These are phyloP conservation scores for Adelphocoris suturalis DNA, from an alignment of 2,888 invertebrate species.

Conservation along the genomic window DNA sequence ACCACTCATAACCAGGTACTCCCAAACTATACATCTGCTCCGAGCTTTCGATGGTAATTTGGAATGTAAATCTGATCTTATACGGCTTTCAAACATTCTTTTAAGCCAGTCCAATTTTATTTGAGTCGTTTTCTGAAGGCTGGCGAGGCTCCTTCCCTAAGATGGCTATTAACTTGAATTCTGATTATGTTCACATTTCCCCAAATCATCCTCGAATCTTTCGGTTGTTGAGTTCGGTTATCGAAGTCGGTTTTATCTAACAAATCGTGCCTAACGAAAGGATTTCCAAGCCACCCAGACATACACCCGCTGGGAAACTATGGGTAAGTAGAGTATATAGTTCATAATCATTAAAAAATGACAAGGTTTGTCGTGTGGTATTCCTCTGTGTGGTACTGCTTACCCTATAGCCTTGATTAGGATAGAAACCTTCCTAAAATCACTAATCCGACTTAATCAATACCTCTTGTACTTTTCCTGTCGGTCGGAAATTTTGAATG, in stretches of 20 bases:
- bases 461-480: too few species aligned
- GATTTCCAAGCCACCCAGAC: too few species aligned
- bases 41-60: constrained; percentile 62
- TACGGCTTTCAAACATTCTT: constrained; percentile 61
- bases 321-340: too few species aligned
- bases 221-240: neutral
- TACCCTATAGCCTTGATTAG: too few species aligned
- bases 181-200: constrained; percentile 35
- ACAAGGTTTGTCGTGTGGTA: too few species aligned
- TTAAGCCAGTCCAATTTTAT: constrained; percentile 64
- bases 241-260: neutral
- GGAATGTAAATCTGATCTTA: constrained; percentile 67
- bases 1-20: constrained; percentile 65
- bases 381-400: too few species aligned
- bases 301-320: too few species aligned
- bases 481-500: too few species aligned
- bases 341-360: too few species aligned
- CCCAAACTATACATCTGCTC: constrained; percentile 66
- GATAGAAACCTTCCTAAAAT: too few species aligned
- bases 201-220: constrained; percentile 4
- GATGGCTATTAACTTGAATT: constrained; percentile 43
- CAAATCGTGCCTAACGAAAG: too few species aligned
- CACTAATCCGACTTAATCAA: too few species aligned
- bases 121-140: constrained; percentile 53
- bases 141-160: neutral